Percentiles rank a stretch among this genome's conserved stretches.
phyloP scores from a whole-genome alignment of 2,888 invertebrate genomes.

The Ephialtes manifestator region DNA sequence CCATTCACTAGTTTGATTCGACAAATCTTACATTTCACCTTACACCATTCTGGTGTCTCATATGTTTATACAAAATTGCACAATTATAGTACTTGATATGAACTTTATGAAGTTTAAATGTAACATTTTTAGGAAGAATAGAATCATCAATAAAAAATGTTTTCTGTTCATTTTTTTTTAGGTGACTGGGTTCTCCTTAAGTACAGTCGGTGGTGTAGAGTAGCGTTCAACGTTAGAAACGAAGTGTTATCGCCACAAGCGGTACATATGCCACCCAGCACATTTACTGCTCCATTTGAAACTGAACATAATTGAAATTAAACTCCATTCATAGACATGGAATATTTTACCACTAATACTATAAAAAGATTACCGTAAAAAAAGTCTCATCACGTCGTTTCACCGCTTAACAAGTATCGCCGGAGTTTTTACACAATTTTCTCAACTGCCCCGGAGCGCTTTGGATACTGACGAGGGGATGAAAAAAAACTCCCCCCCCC shows the following conservation, averaged over 20 bases:
- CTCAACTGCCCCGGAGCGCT: constrained; percentile 50
- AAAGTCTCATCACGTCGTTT: constrained; percentile 32
- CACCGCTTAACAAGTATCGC: constrained; percentile 41
- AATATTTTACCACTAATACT: constrained; percentile 21
- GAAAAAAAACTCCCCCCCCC: constrained; percentile 47
- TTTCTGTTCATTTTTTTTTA: too few relatives aligned
- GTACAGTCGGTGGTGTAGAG: too few relatives aligned
- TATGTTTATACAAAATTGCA: too few relatives aligned
- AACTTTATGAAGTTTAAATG: too few relatives aligned
- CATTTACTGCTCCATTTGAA: neutral
- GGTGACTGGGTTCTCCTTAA: too few relatives aligned
- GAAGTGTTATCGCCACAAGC: neutral
- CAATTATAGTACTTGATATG: too few relatives aligned
- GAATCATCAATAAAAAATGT: too few relatives aligned
- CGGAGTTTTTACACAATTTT: constrained; percentile 53
- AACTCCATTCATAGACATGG: constrained; percentile 22
- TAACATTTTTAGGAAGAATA: too few relatives aligned
- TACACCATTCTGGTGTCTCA: too few relatives aligned
- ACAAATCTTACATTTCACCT: too few relatives aligned
- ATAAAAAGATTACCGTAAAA: constrained; percentile 12
- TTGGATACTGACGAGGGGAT: constrained; percentile 3
- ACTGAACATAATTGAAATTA: constrained; percentile 31
- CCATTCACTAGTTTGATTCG: too few relatives aligned
- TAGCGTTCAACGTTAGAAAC: neutral
- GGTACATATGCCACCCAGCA: neutral